Base-by-base conservation (phyloP, 2,797 vertebrate genomes). In the Malurus splendens region DNA sequence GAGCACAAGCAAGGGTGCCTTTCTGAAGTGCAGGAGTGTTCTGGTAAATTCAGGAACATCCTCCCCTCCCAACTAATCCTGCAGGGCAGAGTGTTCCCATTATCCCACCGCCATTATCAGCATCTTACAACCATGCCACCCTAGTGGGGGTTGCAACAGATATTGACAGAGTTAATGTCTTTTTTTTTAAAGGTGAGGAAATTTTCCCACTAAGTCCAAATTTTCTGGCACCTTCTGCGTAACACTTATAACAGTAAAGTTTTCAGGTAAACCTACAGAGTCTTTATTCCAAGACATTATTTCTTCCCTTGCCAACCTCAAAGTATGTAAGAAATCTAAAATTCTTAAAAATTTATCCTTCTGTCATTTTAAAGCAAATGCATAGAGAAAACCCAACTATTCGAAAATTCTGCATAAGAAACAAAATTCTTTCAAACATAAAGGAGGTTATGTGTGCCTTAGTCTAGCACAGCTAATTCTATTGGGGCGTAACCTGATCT, bases 191-290 rank as follows among this genome's bases (percentile, higher is more conserved):
- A 94, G 89, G 27, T 18, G 20, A 93, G 45, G 45, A 71, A 41
- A 30, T 61, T 84, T 82, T 84, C 64, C 41, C 23, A 68, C 14
- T 50, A 86, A 91, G 44, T 81, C 64, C 60, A 76, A 47, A 60
- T 92, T 92, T 95, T 75, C 33, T 39, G 61, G 68, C 76, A 74
- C 62, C 25, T 83, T 82, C 95, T 81, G 24, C 12, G 3, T 89
- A 95, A 92, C 32, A 70, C 18, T 30, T 14, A 2, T 36, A n/a
- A 59, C 27, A 80, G 47, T 70, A 47, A 87, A 90, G 41, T 72
- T 89, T 85, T 78, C 33, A 45, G 32, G 30, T 56, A 88, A 90
- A 61, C 18, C 14, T 64, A 65, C 14, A 17, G 10, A 50, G 20
- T 85, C 61, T 81, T 93, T 82, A 8, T 86, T 93, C 70, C 32